phyloP scores from a whole-genome alignment of 1,140 invertebrate species.

The Bombus terrestris region DNA sequence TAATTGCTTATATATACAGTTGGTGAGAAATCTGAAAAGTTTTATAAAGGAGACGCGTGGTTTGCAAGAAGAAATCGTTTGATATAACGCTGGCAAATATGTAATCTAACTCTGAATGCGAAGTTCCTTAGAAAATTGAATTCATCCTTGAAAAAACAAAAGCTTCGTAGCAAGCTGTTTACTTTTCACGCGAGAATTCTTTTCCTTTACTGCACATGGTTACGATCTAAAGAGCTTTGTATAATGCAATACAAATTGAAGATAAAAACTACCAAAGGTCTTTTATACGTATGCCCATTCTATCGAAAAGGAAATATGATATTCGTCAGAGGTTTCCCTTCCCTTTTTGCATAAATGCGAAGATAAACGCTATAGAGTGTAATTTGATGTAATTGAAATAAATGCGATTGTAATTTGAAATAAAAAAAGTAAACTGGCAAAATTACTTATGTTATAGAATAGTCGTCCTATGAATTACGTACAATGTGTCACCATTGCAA shows the following conservation, averaged over 20 bases:
- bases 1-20: too few species aligned
- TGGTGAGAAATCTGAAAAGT: too few species aligned
- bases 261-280: background rate
- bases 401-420: too few species aligned
- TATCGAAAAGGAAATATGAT: background rate
- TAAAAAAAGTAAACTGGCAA: background rate
- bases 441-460: background rate
- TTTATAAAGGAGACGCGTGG: background rate
- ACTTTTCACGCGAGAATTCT: background rate
- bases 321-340: background rate
- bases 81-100: background rate
- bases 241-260: background rate
- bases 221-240: background rate
- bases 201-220: background rate
- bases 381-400: background rate
- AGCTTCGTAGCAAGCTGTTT: background rate
- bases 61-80: background rate
- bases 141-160: background rate
- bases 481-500: background rate
- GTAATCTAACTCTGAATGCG: background rate
- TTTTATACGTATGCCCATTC: too few species aligned
- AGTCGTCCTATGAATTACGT: background rate
- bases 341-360: background rate
- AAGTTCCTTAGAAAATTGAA: background rate
- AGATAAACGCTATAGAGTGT: background rate